Evolutionary conservation across 2,113 vertebrate species (phyloP).

Genomic region (Amphiprion ocellaris): DNA sequence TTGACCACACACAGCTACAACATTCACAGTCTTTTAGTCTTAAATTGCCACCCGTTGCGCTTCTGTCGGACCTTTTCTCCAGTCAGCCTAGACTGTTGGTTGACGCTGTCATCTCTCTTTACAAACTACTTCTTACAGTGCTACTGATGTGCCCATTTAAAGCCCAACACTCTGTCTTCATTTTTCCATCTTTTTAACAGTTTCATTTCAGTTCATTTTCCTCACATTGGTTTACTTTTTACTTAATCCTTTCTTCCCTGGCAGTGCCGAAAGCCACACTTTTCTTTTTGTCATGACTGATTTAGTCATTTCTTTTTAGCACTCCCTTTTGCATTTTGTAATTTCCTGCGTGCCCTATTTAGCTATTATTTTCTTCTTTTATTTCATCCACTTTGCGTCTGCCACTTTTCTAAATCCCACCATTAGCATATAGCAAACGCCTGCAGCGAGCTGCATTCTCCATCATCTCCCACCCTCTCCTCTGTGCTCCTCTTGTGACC

Average conservation of each 20-base stretch:
- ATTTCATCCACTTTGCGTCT: neutral
- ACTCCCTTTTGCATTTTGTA: constrained; percentile 8
- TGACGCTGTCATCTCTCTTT: neutral
- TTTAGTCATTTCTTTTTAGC: constrained; percentile 5
- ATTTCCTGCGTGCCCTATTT: constrained; percentile 7
- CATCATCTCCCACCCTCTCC: constrained; percentile 27
- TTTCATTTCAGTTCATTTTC: neutral
- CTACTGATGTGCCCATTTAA: neutral
- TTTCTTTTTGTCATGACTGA: constrained; percentile 14
- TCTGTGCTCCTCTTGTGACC: constrained; percentile 17
- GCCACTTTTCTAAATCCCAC: constrained; percentile 5
- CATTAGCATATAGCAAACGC: constrained; percentile 12
- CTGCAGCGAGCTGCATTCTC: constrained; percentile 18
- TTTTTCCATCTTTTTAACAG: neutral
- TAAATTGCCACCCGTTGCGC: too few relatives aligned
- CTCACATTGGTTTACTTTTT: constrained; percentile 21
- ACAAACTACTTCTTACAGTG: neutral
- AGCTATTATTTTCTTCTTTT: neutral
- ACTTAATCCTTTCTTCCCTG: neutral
- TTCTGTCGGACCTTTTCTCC: neutral
- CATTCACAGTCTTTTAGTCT: neutral
- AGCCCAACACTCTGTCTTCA: neutral
- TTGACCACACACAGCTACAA: neutral
- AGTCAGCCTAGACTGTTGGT: neutral
- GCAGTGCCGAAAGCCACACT: constrained; percentile 3